Evolutionary conservation across 1,140 invertebrate genomes (phyloP), one percentile per base, ranked within the genome.

Genomic region (Oryzaephilus surinamensis): DNA sequence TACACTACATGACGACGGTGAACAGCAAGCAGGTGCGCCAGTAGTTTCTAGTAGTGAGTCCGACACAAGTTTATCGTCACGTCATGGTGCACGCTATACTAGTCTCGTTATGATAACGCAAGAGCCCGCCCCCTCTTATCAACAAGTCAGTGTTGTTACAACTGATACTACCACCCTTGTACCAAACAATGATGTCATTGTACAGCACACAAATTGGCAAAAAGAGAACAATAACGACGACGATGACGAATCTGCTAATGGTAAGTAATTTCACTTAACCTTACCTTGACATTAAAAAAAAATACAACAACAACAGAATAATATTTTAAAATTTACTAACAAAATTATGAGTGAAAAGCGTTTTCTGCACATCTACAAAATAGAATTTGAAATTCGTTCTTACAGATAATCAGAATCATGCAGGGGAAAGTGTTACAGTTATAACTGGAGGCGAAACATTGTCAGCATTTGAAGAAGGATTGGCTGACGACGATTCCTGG

Each of bases 21-120:
- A 42, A 17, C n/a, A n/a, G 32, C 27, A 35, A 43, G 40, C 52
- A 60, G 54, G 55, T 45, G 64, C 61, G 63, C 52, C 47, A 54
- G 59, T 51, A 49, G 57, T 61, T 60, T 63, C 23, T 24, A 58
- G 50, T 57, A 62, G 60, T 63, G 59, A 64, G 63, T 62, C 60
- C 58, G 66, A 66, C 62, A 63, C 66, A 63, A 62, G 60, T 59
- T 60, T 54, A 56, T 24, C n/a, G n/a, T 49, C 56, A 59, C 58
- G 61, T 57, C 62, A 67, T 71, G 47, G 71, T 48, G 80, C 80
- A 63, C 80, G 79, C 54, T 87, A 84, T 58, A 83, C 79, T 50
- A 87, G 84, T 67, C 72, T 85, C 67, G 80, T 87, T 61, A 86
- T 85, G 82, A 87, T 89, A 63, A 88, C 79, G 46, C 76, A 83